phyloP scores from a whole-genome alignment of 2,113 vertebrate genomes.

The Muscicapa adusta region DNA sequence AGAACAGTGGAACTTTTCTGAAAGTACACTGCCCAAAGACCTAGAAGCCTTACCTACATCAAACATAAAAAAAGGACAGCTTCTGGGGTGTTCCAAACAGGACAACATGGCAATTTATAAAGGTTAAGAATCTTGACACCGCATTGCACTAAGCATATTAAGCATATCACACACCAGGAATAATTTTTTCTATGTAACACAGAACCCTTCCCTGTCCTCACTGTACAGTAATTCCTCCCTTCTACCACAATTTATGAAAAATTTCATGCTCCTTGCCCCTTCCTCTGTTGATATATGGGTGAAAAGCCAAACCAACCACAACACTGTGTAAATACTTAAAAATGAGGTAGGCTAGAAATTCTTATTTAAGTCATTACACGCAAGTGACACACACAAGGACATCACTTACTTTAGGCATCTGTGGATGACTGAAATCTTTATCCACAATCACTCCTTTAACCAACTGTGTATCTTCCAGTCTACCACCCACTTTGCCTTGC shows the following conservation, averaged over 20 bases:
- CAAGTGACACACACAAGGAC: not conserved
- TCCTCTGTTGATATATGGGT: not conserved
- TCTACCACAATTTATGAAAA: not conserved
- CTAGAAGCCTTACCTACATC: not conserved
- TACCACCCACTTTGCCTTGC: constrained; percentile 96
- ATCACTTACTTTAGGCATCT: constrained; percentile 92
- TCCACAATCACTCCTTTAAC: constrained; percentile 96
- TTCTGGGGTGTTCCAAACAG: not conserved
- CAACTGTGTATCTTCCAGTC: constrained; percentile 94
- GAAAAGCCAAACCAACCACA: not conserved
- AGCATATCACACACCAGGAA: not conserved
- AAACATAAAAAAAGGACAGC: not conserved
- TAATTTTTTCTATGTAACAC: not conserved
- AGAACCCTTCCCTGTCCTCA: not conserved
- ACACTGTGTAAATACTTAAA: not conserved
- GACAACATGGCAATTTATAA: not conserved
- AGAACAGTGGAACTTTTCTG: not conserved
- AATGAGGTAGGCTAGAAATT: not conserved
- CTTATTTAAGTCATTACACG: not conserved
- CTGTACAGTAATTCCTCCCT: not conserved
- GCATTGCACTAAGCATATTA: not conserved
- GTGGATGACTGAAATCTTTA: constrained; percentile 98
- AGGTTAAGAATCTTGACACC: not conserved
- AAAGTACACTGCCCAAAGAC: not conserved
- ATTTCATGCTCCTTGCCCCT: not conserved